Evolutionary conservation across 2,113 vertebrate genomes (phyloP), one percentile per base, ranked within the genome.

Genomic region (Epinephelus moara): DNA sequence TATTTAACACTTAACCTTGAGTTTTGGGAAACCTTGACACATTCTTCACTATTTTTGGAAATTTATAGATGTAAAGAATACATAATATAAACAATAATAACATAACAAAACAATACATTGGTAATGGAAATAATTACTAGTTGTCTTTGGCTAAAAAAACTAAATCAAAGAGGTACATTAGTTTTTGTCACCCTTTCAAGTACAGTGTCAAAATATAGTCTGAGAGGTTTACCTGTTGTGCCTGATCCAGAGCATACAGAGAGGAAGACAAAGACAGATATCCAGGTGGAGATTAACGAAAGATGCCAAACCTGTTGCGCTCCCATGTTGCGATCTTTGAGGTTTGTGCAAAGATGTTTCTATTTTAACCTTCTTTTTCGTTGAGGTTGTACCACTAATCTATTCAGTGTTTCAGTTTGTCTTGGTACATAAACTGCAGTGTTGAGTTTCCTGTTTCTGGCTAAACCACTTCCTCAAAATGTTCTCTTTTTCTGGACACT

Each of bases 381-480:
- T 25, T 2, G 11, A 27, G 10, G 7, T 56, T 66, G 40, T 71
- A 50, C 50, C 9, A 21, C 19, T 0, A 9, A 9, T 62, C 57
- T 73, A 3, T 19, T 80, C 15, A 18, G 11, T 33, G 50, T 71
- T 64, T 81, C 40, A 70, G 42, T 80, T 57, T 55, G 9, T 86
- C 15, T 49, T 45, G 33, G 17, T 33, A 13, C 25, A 76, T 53
- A 52, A 74, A 66, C 25, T 74, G 37, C 33, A 70, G 17, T 23
- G 9, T 27, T 25, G 14, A 3, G 18, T 75, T 94, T 94, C 94
- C 91, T 87, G 75, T 93, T 91, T 89, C 62, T 76, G 15, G 15
- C 12, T 30, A 64, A 75, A 49, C 5, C 2, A 90, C 90, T 94
- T 94, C 94, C 93, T 83, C 70, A 93, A 89, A 88, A 70, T 80